Evolutionary conservation across 2,888 invertebrate species (phyloP).

Genomic region (Drosophila anceps): DNA sequence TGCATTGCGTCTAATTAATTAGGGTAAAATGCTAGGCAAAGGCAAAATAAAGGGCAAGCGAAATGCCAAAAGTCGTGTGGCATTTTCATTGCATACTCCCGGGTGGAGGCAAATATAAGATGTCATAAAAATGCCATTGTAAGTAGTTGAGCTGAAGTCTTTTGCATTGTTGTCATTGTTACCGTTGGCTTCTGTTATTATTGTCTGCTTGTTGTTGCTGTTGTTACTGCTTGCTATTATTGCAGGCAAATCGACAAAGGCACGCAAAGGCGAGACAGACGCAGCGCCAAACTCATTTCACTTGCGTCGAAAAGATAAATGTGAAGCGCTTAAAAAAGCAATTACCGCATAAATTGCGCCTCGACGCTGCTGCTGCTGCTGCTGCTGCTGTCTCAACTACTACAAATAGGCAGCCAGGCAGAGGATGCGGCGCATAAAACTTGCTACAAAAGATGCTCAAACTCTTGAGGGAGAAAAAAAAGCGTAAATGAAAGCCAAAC

Average conservation of each 20-base stretch:
- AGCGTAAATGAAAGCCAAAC: not conserved
- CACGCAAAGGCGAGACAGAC: slow-evolving; percentile 58
- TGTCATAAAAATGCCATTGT: slow-evolving; percentile 80
- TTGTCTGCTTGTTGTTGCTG: slow-evolving; percentile 36
- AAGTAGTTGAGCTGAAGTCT: slow-evolving; percentile 66
- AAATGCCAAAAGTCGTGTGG: slow-evolving; percentile 43
- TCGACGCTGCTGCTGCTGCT: slow-evolving; percentile 24
- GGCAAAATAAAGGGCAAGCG: slow-evolving; percentile 1
- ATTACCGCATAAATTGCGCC: slow-evolving; percentile 83
- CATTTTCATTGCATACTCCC: slow-evolving; percentile 62
- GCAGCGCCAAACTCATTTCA: slow-evolving; percentile 69
- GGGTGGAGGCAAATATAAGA: slow-evolving; percentile 54
- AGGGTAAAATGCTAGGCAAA: slow-evolving; percentile 52
- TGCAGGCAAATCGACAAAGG: slow-evolving; percentile 70
- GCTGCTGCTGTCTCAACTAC: slow-evolving; percentile 43
- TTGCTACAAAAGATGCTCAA: slow-evolving; percentile 69
- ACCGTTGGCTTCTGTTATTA: slow-evolving; percentile 48
- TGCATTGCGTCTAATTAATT: slow-evolving; percentile 68
- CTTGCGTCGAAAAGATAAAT: slow-evolving; percentile 81
- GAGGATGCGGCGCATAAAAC: slow-evolving; percentile 70
- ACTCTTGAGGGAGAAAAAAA: slow-evolving; percentile 5
- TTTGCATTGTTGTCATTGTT: slow-evolving; percentile 69
- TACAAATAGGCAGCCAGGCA: slow-evolving; percentile 33
- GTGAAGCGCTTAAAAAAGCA: slow-evolving; percentile 81
- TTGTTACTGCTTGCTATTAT: slow-evolving; percentile 38